Evolutionary conservation across 2,113 vertebrate species (phyloP).

Genomic region (Hemiscyllium ocellatum): DNA sequence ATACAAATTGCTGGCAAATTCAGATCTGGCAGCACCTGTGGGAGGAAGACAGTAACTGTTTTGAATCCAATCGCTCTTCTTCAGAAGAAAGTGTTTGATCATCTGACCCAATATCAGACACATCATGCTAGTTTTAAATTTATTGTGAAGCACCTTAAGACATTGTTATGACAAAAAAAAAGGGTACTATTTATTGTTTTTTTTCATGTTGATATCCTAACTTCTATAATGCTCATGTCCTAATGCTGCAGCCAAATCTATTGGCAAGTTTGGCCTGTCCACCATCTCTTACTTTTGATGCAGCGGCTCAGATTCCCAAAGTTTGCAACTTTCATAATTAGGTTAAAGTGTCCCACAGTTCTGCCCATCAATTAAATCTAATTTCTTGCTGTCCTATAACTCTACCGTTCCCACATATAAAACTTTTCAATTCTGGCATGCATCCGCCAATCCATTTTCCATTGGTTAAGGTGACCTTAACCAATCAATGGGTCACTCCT

Average conservation of each 20-base stretch:
- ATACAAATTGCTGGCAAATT: no score
- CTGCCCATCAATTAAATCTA: background rate
- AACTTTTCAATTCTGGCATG: background rate
- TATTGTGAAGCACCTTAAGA: background rate
- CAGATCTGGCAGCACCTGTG: no score
- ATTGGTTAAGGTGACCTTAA: background rate
- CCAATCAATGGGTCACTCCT: background rate
- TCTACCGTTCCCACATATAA: background rate
- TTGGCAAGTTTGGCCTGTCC: background rate
- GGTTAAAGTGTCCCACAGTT: background rate
- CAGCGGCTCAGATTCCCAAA: background rate
- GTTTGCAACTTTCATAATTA: background rate
- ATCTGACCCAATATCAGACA: background rate
- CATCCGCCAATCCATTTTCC: background rate
- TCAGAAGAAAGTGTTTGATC: background rate
- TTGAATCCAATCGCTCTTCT: no score
- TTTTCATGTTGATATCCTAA: background rate
- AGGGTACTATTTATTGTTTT: background rate
- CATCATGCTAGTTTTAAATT: background rate
- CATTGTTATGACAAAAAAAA: background rate
- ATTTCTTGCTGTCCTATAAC: background rate
- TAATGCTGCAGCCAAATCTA: background rate
- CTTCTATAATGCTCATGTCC: background rate
- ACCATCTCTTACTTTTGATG: background rate
- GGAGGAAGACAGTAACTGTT: no score